These are phyloP conservation scores for Parambassis ranga DNA, from an alignment of 2,797 vertebrate genomes.

Conservation along the genomic window DNA sequence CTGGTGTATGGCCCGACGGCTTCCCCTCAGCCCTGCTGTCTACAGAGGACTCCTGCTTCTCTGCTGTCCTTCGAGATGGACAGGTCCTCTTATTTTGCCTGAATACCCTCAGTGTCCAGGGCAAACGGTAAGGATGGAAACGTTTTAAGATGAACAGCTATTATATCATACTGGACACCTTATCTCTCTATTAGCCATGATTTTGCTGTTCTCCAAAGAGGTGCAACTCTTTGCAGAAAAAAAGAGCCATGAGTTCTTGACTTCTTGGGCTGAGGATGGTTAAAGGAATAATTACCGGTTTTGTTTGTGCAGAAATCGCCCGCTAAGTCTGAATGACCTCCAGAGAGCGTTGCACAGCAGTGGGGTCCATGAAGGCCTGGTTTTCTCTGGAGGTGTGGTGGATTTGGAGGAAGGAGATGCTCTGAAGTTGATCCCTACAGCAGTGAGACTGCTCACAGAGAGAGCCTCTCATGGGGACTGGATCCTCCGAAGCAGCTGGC, in stretches of 20 bases:
- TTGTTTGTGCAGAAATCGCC: slow-evolving; percentile 81
- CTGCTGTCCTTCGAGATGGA: slow-evolving; percentile 87
- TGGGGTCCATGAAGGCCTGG: slow-evolving; percentile 78
- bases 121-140: slow-evolving; percentile 82
- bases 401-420: slow-evolving; percentile 79
- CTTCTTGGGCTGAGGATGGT: no score
- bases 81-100: slow-evolving; percentile 91
- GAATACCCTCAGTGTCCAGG: slow-evolving; percentile 87
- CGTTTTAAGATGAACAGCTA: no score
- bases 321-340: slow-evolving; percentile 89
- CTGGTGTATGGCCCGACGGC: slow-evolving; percentile 93
- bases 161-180: no score
- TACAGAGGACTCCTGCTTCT: slow-evolving; percentile 91
- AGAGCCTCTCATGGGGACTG: slow-evolving; percentile 92
- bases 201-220: no score
- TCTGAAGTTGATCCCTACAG: slow-evolving; percentile 82
- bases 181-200: no score
- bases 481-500: slow-evolving; percentile 91
- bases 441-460: slow-evolving; percentile 88
- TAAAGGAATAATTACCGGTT: not conserved
- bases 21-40: slow-evolving; percentile 86
- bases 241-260: no score
- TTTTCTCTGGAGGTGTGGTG: slow-evolving; percentile 78
- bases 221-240: no score
- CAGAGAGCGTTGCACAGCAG: slow-evolving; percentile 83